Percentiles rank a stretch among this genome's conserved stretches.
Evolutionary conservation across 2,888 invertebrate species (phyloP).

Genomic region (Cantharis lateralis): DNA sequence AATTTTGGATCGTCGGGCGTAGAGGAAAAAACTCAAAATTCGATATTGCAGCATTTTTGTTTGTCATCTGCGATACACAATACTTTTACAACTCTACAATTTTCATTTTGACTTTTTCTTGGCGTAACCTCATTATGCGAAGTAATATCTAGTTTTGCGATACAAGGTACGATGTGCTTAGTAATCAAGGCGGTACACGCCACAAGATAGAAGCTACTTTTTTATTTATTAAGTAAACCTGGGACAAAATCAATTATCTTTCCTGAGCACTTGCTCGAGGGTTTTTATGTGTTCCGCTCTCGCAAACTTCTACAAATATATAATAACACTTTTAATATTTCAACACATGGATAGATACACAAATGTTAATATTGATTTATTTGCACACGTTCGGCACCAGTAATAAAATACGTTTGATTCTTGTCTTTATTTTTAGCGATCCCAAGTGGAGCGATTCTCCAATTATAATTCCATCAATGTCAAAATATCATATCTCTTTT

Average conservation of each 20-base stretch:
- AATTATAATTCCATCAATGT: neutral
- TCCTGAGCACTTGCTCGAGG: neutral
- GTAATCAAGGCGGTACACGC: conserved; percentile 7
- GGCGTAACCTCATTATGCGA: neutral
- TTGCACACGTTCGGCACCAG: neutral
- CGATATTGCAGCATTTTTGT: neutral
- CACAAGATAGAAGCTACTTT: conserved; percentile 8
- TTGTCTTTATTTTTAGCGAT: neutral
- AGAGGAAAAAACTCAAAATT: neutral
- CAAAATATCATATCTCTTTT: neutral
- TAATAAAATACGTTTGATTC: neutral
- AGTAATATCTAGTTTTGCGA: neutral
- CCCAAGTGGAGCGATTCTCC: neutral
- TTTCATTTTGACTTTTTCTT: neutral
- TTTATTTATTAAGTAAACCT: conserved; percentile 13
- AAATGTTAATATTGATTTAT: neutral
- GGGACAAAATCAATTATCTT: conserved; percentile 14
- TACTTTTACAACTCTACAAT: neutral
- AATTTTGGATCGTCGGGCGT: neutral
- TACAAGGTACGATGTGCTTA: neutral
- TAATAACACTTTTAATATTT: conserved; percentile 4
- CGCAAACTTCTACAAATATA: neutral
- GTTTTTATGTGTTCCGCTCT: neutral
- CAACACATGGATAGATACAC: neutral
- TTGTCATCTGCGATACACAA: neutral